These are phyloP conservation scores for Apolygus lucorum DNA, from an alignment of 1,140 invertebrate species.

Conservation along the genomic window DNA sequence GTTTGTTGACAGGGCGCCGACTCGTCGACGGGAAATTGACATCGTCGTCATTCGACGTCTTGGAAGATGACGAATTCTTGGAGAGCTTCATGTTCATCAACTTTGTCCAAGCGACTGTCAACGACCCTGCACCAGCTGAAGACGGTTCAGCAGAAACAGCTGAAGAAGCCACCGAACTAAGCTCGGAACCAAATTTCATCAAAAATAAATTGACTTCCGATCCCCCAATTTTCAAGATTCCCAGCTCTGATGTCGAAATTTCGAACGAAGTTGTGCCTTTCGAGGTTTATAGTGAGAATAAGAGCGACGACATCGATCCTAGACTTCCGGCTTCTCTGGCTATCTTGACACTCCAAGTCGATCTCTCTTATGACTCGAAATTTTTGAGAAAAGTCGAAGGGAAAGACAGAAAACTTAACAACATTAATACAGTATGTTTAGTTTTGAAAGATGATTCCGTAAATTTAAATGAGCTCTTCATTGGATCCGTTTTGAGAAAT, in stretches of 20 bases:
- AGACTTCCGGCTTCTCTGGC: background rate
- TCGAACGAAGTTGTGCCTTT: background rate
- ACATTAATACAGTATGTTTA: background rate
- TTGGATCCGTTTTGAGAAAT: background rate
- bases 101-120: background rate
- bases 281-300: background rate
- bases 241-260: background rate
- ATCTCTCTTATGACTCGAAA: background rate
- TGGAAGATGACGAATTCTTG: constrained; percentile 1
- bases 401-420: background rate
- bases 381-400: constrained; percentile 11
- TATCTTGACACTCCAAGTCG: background rate
- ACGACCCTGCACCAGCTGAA: background rate
- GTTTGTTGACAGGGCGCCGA: background rate
- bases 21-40: background rate
- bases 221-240: background rate
- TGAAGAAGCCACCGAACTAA: background rate
- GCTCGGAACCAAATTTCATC: background rate
- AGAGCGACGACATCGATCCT: background rate
- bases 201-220: background rate
- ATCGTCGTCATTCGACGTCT: background rate
- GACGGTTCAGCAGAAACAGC: background rate
- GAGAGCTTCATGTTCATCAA: background rate
- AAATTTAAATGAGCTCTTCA: background rate
- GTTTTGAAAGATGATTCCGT: background rate